Conservation (phyloP, 2,113 vertebrate genomes). For the Cyrtonyx montezumae region DNA sequence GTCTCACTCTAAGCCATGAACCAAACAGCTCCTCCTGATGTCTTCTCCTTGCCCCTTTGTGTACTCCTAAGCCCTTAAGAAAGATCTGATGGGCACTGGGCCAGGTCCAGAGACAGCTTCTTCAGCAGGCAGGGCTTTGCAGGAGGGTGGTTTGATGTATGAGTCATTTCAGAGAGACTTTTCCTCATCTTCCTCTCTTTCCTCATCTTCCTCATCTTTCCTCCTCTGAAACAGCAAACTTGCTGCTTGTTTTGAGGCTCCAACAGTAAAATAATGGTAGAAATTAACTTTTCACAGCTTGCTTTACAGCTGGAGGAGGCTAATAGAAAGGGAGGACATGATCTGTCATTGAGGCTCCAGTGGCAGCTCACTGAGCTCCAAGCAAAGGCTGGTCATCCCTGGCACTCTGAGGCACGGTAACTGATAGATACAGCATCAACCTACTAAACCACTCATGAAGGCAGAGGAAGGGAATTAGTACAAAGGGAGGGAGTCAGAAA, state of each 20-base stretch:
- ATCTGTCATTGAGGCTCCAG: background rate
- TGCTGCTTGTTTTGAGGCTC: background rate
- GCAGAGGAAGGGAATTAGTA: background rate
- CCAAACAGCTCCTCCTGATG: background rate
- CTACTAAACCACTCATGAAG: fast-evolving
- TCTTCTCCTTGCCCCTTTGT: background rate
- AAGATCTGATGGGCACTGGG: background rate
- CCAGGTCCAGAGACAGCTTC: background rate
- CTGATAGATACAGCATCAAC: background rate
- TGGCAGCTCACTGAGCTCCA: background rate
- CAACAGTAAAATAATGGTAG: background rate
- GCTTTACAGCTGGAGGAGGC: background rate
- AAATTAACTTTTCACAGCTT: background rate
- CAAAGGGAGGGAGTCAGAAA: background rate
- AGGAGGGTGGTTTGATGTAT: background rate
- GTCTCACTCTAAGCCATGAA: background rate
- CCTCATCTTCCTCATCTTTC: background rate
- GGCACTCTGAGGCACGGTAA: background rate
- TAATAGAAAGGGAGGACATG: background rate
- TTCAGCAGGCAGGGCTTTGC: background rate
- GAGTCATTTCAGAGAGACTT: background rate
- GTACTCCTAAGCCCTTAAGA: background rate
- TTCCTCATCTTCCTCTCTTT: background rate
- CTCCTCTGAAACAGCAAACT: background rate
- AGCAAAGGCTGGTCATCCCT: background rate